phyloP scores from a whole-genome alignment of 2,797 vertebrate species.

The Enteromius fasciolatus region DNA sequence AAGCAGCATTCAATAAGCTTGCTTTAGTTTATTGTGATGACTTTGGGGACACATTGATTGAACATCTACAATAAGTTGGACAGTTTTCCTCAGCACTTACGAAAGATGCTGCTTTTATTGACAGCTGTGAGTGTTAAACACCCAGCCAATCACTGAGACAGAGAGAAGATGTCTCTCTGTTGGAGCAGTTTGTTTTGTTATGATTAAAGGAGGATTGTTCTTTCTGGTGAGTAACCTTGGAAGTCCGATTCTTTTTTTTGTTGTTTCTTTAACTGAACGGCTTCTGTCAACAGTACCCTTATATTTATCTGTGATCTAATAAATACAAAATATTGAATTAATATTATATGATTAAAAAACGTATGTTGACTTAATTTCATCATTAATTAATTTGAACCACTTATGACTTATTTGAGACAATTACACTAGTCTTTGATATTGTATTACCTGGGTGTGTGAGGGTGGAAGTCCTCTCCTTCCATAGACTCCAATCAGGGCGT shows the following conservation, averaged over 20 bases:
- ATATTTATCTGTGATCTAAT: slow-evolving; percentile 41
- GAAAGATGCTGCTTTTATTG: slow-evolving; percentile 82
- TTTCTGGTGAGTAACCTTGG: slow-evolving; percentile 62
- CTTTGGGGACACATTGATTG: slow-evolving; percentile 88
- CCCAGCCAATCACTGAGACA: slow-evolving; percentile 74
- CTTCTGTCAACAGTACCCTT: slow-evolving; percentile 19
- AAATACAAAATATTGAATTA: background rate
- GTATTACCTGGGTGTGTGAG: slow-evolving; percentile 93
- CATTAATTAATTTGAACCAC: background rate
- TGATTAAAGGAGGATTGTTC: slow-evolving; percentile 63
- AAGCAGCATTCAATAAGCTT: slow-evolving; percentile 71
- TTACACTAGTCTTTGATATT: background rate
- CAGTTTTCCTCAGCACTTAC: slow-evolving; percentile 77
- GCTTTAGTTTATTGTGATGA: slow-evolving; percentile 82
- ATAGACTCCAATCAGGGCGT: slow-evolving; percentile 95
- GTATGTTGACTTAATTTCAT: background rate
- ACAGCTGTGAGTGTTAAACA: slow-evolving; percentile 78
- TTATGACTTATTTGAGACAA: background rate
- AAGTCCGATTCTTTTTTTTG: slow-evolving; percentile 53
- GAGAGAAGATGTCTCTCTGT: slow-evolving; percentile 71
- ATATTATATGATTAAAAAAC: background rate
- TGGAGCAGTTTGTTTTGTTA: slow-evolving; percentile 62
- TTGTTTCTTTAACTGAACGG: slow-evolving; percentile 50
- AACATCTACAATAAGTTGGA: slow-evolving; percentile 77
- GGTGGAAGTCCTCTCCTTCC: slow-evolving; percentile 95